A percentile compares a stretch with the other conserved stretches of the same genome.
Evolutionary conservation across 2,888 invertebrate species (phyloP).

Genomic region (Leptopilina syphax): DNA sequence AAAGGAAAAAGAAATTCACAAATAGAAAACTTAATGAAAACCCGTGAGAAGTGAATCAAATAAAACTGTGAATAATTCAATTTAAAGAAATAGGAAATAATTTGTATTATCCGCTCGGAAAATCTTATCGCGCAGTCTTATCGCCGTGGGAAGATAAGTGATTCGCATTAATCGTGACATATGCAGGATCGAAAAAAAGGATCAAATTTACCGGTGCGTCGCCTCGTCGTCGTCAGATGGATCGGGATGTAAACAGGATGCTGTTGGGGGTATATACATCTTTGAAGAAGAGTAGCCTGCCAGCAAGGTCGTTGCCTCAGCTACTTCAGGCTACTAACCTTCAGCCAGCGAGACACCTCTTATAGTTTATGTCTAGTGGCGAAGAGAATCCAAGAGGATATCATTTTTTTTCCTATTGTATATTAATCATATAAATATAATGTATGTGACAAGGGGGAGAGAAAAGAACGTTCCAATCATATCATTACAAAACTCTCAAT

Average conservation of each 20-base stretch:
- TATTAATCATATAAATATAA: background rate
- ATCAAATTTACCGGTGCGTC: conserved; percentile 58
- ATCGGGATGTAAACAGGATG: conserved; percentile 65
- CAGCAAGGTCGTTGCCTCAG: conserved; percentile 60
- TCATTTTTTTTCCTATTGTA: background rate
- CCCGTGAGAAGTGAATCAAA: no score
- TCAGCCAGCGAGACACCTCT: conserved; percentile 48
- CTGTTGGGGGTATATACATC: conserved; percentile 40
- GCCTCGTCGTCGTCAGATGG: conserved; percentile 50
- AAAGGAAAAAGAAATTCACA: no score
- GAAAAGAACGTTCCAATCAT: background rate
- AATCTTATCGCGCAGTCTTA: background rate
- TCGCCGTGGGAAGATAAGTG: conserved; percentile 18
- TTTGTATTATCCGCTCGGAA: no score
- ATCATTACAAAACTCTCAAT: background rate
- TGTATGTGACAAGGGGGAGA: background rate
- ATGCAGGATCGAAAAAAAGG: conserved; percentile 51
- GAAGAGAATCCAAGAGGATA: background rate
- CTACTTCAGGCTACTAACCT: conserved; percentile 61
- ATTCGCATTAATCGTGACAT: conserved; percentile 28
- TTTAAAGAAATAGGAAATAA: no score
- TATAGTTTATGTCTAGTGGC: background rate
- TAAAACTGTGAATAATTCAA: no score
- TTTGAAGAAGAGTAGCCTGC: conserved; percentile 48
- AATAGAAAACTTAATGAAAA: no score